Evolutionary conservation across 2,888 invertebrate species (phyloP).

Genomic region (Drosophila tripunctata): DNA sequence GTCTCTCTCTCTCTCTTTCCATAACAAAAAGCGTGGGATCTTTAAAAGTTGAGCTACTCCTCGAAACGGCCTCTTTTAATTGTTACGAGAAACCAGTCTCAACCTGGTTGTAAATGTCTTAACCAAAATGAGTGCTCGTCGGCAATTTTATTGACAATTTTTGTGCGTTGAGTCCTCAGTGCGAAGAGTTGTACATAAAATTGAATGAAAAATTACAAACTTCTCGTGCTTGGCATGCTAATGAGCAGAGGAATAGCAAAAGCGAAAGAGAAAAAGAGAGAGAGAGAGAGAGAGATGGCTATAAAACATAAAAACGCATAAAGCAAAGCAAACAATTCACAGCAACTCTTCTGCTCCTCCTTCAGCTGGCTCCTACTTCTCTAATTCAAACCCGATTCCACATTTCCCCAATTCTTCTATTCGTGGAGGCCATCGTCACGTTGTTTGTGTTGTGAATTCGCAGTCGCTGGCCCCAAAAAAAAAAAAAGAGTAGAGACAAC

Average conservation of each 20-base stretch:
- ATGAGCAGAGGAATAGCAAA: constrained; percentile 65
- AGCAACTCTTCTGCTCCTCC: constrained; percentile 31
- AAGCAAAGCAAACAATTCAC: constrained; percentile 58
- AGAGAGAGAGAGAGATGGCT: constrained; percentile 20
- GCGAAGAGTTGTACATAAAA: constrained; percentile 34
- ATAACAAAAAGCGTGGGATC: constrained; percentile 66
- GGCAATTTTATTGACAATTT: constrained; percentile 72
- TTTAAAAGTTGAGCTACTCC: constrained; percentile 23
- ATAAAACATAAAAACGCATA: constrained; percentile 64
- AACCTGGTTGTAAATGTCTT: constrained; percentile 46
- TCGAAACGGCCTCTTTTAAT: constrained; percentile 47
- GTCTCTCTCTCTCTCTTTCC: background rate
- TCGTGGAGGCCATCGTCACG: constrained; percentile 50
- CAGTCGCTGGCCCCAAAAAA: constrained; percentile 31
- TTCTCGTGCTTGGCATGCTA: constrained; percentile 72
- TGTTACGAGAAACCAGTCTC: constrained; percentile 55
- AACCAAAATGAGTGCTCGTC: constrained; percentile 42
- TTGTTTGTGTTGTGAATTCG: constrained; percentile 69
- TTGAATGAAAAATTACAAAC: constrained; percentile 47
- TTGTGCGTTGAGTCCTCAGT: constrained; percentile 39
- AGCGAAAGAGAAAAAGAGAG: constrained; percentile 35
- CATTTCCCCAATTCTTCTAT: background rate
- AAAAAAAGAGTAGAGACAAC: constrained; percentile 4
- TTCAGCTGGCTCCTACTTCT: constrained; percentile 1
- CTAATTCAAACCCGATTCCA: constrained; percentile 8